phyloP scores from a whole-genome alignment of 1,140 invertebrate genomes.

The Idris sp. region DNA sequence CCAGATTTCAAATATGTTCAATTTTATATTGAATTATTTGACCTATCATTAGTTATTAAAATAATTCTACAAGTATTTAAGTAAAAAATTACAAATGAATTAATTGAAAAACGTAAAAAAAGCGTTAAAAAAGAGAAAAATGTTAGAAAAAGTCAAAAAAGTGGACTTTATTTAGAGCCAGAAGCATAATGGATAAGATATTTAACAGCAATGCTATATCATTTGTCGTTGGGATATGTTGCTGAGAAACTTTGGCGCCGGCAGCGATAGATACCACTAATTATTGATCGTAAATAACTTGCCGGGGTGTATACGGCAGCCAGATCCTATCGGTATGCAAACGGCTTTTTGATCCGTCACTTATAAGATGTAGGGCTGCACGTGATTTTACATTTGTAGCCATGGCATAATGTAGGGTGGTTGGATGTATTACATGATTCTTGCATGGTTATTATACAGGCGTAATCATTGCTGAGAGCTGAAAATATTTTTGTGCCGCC shows the following conservation, averaged over 20 bases:
- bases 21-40: too few species aligned
- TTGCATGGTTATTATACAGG: constrained; percentile 60
- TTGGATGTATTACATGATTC: constrained; percentile 60
- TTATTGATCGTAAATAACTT: constrained; percentile 79
- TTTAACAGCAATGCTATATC: constrained; percentile 56
- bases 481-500: constrained; percentile 31
- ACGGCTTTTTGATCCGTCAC: constrained; percentile 56
- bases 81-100: too few species aligned
- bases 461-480: constrained; percentile 57
- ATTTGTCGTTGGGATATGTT: constrained; percentile 59
- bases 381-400: constrained; percentile 46
- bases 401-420: constrained; percentile 41
- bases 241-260: constrained; percentile 72
- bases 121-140: too few species aligned
- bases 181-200: constrained; percentile 33
- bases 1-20: too few species aligned
- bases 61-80: background rate
- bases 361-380: constrained; percentile 50
- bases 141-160: constrained; percentile 16
- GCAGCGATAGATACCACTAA: constrained; percentile 79
- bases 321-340: constrained; percentile 60
- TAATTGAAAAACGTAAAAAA: constrained; percentile 13
- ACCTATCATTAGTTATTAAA: too few species aligned
- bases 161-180: constrained; percentile 38
- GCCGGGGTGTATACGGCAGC: constrained; percentile 61